Evolutionary conservation across 2,797 vertebrate genomes (phyloP).

Genomic region (Chrosomus eos): DNA sequence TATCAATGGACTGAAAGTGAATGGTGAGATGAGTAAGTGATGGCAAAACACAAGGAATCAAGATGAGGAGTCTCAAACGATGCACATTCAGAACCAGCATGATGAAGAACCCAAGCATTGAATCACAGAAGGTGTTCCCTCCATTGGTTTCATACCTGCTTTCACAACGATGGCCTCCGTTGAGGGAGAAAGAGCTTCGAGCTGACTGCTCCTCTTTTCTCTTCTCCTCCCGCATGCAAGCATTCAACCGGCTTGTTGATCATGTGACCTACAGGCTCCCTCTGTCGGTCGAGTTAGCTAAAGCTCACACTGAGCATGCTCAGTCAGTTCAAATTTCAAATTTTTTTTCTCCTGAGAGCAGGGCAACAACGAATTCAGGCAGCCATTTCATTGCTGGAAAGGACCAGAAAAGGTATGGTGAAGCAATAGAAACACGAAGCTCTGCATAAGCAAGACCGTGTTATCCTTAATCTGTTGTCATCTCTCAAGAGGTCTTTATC

Average conservation of each 20-base stretch:
- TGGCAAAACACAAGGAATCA: slow-evolving; percentile 50
- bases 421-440: slow-evolving; percentile 22
- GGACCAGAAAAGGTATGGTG: slow-evolving; percentile 33
- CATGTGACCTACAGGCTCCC: slow-evolving; percentile 82
- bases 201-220: slow-evolving; percentile 77
- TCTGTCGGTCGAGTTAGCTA: slow-evolving; percentile 79
- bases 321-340: slow-evolving; percentile 72
- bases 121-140: slow-evolving; percentile 64
- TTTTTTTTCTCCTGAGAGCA: slow-evolving; percentile 69
- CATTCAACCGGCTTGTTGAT: slow-evolving; percentile 73
- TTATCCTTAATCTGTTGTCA: slow-evolving; percentile 48
- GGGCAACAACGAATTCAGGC: slow-evolving; percentile 52
- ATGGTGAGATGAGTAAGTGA: slow-evolving; percentile 52
- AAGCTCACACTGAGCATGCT: slow-evolving; percentile 79
- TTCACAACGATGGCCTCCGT: slow-evolving; percentile 81
- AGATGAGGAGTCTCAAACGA: slow-evolving; percentile 61
- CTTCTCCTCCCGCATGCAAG: slow-evolving; percentile 79
- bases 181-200: slow-evolving; percentile 74
- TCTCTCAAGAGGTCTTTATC: slow-evolving; percentile 52
- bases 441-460: slow-evolving; percentile 25
- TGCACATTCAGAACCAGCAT: slow-evolving; percentile 65
- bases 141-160: slow-evolving; percentile 82
- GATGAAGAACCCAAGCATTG: slow-evolving; percentile 63
- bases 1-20: slow-evolving; percentile 56
- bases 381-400: slow-evolving; percentile 57